Base-by-base conservation (phyloP, 2,888 invertebrate species). In the Protonemura montana region DNA sequence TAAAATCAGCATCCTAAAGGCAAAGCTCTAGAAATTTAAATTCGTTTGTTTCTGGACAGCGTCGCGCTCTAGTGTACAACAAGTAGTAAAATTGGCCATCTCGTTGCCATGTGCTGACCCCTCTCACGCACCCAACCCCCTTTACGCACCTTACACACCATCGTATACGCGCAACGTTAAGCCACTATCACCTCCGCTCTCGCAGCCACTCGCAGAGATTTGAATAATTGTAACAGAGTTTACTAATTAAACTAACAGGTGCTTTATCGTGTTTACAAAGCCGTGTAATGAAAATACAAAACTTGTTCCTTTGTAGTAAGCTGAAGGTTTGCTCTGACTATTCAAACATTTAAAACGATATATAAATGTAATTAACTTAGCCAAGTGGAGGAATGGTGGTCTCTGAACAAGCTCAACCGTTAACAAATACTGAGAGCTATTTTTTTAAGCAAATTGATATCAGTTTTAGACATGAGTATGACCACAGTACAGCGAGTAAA, bases 211-310 rank as follows among this genome's bases (percentile, higher is more conserved):
- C 80, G 29, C 81, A 16, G 27, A 26, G 81, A 41, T 86, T 81
- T 85, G 85, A 76, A 85, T 85, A 86, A 86, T 85, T 85, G 82
- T 86, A 86, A 85, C 78, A 85, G 76, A 80, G 81, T 85, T 42
- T 80, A 81, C 86, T 87, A 85, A 86, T 85, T 86, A 85, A 78
- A 85, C 82, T 87, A 87, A 87, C 85, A 85, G 87, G 87, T 87
- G 82, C 82, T 85, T 77, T 41, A 85, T 76, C 85, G 41, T 76
- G 29, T 28, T 76, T 76, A 84, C 76, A 26, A 10, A 76, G 84
- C 76, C 59, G 76, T 59, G 21, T 13, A 28, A 76, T 42, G 42
- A 84, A 84, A 84, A 76, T 76, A 84, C 84, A 83, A 25, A 78
- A 28, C 28, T 42, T 41, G 59, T 41, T 26, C 83, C 29, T 28